Percentiles rank a stretch among this genome's conserved stretches.
phyloP scores from a whole-genome alignment of 2,888 invertebrate species.

The Archips xylosteana region DNA sequence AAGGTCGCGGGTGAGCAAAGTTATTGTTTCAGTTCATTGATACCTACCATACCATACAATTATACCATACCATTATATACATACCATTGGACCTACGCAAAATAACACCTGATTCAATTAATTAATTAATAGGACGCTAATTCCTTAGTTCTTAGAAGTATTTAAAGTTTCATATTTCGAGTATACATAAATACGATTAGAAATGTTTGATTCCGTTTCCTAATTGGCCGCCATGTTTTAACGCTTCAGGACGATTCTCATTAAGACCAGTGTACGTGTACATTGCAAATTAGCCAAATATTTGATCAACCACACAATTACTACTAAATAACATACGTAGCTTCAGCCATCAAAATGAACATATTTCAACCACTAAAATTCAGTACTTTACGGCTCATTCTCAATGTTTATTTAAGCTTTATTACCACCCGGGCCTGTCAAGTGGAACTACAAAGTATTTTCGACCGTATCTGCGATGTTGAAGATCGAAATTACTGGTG shows the following conservation, averaged over 20 bases:
- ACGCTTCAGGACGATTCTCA: not conserved
- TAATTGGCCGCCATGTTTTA: not conserved
- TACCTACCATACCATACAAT: too few relatives aligned
- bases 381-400: slow-evolving; percentile 34
- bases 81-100: too few relatives aligned
- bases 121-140: too few relatives aligned
- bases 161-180: too few relatives aligned
- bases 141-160: too few relatives aligned
- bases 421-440: slow-evolving; percentile 15
- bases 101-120: too few relatives aligned
- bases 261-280: not conserved
- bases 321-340: not conserved
- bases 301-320: slow-evolving; percentile 7
- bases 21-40: too few relatives aligned
- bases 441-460: not conserved
- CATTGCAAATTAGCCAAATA: not conserved
- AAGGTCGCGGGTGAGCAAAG: too few relatives aligned
- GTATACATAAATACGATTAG: not conserved
- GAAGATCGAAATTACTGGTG: not conserved
- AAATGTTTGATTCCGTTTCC: not conserved
- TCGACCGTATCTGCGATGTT: not conserved
- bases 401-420: slow-evolving; percentile 32
- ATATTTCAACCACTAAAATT: slow-evolving; percentile 30
- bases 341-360: slow-evolving; percentile 20
- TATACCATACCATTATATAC: too few relatives aligned